Evolutionary conservation across 2,888 invertebrate species (phyloP).

Genomic region (Idaea aversata): DNA sequence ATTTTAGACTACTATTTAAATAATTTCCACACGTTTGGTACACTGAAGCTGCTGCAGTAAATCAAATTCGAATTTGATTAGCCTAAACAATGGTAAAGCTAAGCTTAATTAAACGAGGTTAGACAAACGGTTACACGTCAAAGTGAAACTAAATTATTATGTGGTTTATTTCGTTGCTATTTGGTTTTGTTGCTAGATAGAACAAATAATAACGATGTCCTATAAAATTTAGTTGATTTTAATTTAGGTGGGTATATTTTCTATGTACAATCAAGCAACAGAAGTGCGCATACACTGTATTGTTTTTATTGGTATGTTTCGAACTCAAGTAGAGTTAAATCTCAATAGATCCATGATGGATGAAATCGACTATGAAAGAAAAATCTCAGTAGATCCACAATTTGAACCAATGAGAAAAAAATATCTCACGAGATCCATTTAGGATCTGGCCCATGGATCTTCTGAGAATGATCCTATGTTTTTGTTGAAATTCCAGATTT

Average conservation of each 20-base stretch:
- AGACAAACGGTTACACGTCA: constrained; percentile 26
- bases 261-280: too few relatives aligned
- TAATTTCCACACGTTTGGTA: constrained; percentile 9
- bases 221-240: background rate
- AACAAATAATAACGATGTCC: background rate
- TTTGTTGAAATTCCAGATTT: too few relatives aligned
- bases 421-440: too few relatives aligned
- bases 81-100: constrained; percentile 23
- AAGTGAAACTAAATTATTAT: constrained; percentile 25
- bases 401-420: too few relatives aligned
- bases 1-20: background rate
- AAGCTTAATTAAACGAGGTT: constrained; percentile 28
- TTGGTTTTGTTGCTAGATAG: constrained; percentile 12
- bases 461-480: too few relatives aligned
- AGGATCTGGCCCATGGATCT: too few relatives aligned
- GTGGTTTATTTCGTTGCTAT: constrained; percentile 19
- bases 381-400: too few relatives aligned
- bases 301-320: too few relatives aligned
- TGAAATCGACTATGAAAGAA: too few relatives aligned
- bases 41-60: constrained; percentile 9
- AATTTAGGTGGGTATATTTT: background rate
- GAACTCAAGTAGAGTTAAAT: too few relatives aligned
- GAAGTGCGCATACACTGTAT: too few relatives aligned
- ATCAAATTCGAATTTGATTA: constrained; percentile 23
- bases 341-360: too few relatives aligned